phyloP scores from a whole-genome alignment of 2,888 invertebrate genomes.

The Venustoraphidia nigricollis region DNA sequence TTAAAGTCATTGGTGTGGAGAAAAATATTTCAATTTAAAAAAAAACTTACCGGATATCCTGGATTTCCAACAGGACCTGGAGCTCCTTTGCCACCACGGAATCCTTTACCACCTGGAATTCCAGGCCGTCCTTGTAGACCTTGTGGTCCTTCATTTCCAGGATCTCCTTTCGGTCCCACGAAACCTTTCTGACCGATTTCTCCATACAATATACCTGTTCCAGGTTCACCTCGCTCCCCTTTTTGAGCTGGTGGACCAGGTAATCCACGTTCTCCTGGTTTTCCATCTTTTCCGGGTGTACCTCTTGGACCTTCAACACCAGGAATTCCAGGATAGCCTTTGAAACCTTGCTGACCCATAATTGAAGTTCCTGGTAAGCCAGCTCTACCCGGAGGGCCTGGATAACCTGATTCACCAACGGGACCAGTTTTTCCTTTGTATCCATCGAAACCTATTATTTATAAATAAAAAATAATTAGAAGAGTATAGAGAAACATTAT shows the following conservation, averaged over 20 bases:
- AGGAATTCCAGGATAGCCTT: conserved; percentile 48
- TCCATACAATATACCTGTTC: conserved; percentile 35
- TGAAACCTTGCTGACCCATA: conserved; percentile 40
- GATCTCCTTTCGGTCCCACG: conserved; percentile 23
- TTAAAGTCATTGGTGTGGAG: no score
- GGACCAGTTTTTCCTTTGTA: conserved; percentile 37
- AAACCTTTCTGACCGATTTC: conserved; percentile 26
- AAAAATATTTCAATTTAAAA: neutral
- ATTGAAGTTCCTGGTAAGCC: conserved; percentile 23
- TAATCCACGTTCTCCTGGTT: conserved; percentile 17
- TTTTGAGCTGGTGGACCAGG: conserved; percentile 24
- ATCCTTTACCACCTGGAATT: conserved; percentile 21
- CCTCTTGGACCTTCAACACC: conserved; percentile 54
- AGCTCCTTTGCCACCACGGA: conserved; percentile 23
- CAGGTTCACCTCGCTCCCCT: conserved; percentile 39
- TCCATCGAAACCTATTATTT: conserved; percentile 29
- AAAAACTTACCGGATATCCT: conserved; percentile 12
- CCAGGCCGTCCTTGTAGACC: conserved; percentile 25
- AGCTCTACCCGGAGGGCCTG: conserved; percentile 31
- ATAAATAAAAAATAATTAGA: conserved; percentile 7
- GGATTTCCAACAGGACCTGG: conserved; percentile 19
- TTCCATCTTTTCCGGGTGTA: conserved; percentile 21
- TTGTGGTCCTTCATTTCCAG: conserved; percentile 24
- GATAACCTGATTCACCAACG: conserved; percentile 30
- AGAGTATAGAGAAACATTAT: neutral